Conservation (phyloP, 2,113 vertebrate genomes). For the Nerophis ophidion region DNA sequence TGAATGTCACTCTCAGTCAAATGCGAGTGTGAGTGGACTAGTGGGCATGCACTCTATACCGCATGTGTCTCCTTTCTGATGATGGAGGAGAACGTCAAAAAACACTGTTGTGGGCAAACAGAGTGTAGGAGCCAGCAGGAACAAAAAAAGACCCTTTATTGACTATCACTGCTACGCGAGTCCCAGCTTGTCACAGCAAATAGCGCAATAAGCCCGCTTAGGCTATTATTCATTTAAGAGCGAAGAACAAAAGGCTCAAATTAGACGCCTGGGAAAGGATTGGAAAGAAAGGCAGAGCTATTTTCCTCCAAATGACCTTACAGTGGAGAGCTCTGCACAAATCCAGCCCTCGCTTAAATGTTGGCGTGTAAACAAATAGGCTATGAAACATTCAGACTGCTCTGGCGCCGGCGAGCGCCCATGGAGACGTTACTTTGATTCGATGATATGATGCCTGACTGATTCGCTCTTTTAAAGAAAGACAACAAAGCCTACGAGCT, state of each 20-base stretch:
- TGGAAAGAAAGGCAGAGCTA: slow-evolving; percentile 14
- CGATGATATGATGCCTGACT: background rate
- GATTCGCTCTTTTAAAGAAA: slow-evolving; percentile 1
- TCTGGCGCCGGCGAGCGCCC: slow-evolving; percentile 2
- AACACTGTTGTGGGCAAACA: slow-evolving; percentile 21
- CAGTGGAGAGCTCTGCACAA: slow-evolving; percentile 31
- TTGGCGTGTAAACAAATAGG: slow-evolving; percentile 30
- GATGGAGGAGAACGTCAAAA: slow-evolving; percentile 36
- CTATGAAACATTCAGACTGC: slow-evolving; percentile 16
- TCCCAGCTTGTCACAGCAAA: slow-evolving; percentile 33
- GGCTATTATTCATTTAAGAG: slow-evolving; percentile 51
- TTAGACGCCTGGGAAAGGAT: slow-evolving; percentile 7
- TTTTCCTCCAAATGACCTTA: slow-evolving; percentile 35
- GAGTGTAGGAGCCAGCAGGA: slow-evolving; percentile 8
- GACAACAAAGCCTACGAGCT: background rate
- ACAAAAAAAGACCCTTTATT: slow-evolving; percentile 22
- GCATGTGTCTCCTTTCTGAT: background rate
- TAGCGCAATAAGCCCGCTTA: slow-evolving; percentile 49
- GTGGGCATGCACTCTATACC: background rate
- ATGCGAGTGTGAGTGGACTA: slow-evolving; percentile 33
- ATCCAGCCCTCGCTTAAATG: slow-evolving; percentile 31
- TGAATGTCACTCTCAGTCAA: slow-evolving; percentile 66
- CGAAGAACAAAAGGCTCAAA: background rate
- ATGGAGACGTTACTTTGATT: slow-evolving; percentile 7
- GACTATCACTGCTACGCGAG: slow-evolving; percentile 16